Conservation (phyloP, 2,113 vertebrate species). For the Lates calcarifer region DNA sequence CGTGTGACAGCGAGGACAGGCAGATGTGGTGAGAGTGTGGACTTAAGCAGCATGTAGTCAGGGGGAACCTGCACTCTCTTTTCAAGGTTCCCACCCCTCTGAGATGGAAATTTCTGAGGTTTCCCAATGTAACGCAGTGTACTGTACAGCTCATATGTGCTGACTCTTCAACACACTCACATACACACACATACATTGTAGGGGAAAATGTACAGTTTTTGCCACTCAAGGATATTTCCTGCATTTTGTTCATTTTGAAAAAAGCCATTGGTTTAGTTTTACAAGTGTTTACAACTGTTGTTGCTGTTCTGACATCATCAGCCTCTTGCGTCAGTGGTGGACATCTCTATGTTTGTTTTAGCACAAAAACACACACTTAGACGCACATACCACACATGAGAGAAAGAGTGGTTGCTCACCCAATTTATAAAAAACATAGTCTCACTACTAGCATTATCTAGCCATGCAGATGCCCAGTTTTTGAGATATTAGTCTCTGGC, state of each 20-base stretch:
- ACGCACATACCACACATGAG: not conserved
- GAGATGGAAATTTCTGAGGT: slow-evolving; percentile 80
- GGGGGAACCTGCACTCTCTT: slow-evolving; percentile 51
- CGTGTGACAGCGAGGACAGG: not conserved
- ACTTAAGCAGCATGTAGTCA: slow-evolving; percentile 16
- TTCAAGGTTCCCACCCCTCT: slow-evolving; percentile 66
- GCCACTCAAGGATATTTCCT: not conserved
- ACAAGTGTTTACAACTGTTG: not conserved
- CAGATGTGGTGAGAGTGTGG: slow-evolving; percentile 21
- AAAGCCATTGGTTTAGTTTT: not conserved
- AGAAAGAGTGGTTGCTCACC: not conserved
- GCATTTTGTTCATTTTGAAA: slow-evolving; percentile 4
- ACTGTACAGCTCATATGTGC: slow-evolving; percentile 49
- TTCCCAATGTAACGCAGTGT: slow-evolving; percentile 76
- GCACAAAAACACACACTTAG: not conserved
- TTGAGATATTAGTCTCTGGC: not conserved
- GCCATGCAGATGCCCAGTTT: no score
- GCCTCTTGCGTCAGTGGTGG: slow-evolving; percentile 3
- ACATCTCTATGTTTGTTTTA: slow-evolving; percentile 52
- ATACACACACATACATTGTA: slow-evolving; percentile 6
- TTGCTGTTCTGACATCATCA: slow-evolving; percentile 9
- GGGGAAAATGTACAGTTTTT: not conserved
- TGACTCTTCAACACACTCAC: slow-evolving; percentile 19
- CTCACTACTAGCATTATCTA: no score
- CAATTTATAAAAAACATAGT: no score